Evolutionary conservation across 2,888 invertebrate genomes (phyloP), one percentile per base, ranked within the genome.

Genomic region (Nomada flava): DNA sequence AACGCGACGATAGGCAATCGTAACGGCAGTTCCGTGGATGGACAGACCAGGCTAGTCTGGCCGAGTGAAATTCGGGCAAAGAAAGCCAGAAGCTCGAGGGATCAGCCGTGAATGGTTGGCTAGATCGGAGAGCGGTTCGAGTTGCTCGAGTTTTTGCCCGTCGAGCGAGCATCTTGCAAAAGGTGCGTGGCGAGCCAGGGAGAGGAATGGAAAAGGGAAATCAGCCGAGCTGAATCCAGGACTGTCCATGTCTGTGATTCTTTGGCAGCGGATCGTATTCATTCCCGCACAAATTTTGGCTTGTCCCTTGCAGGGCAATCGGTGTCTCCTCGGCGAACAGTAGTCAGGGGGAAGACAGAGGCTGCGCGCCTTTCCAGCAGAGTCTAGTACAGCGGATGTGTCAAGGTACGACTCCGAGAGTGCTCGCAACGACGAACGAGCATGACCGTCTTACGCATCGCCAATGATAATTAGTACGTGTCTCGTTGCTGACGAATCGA

Each of bases 41-140:
- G 78, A 57, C 57, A 55, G 57, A 73, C 50, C 73, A 70, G 76
- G 84, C 82, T 62, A 64, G 80, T 80, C 75, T 64, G 50, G 18
- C 50, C 29, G 74, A 78, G 87, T 79, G 87, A 87, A 87, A 87
- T 83, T 79, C 62, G 79, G 84, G 82, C 83, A 84, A 87, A 84
- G 88, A 87, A 87, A 83, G 82, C 76, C 79, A 69, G 76, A 36
- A 59, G 52, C 57, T 44, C 26, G 23, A 69, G 59, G 79, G 63
- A 71, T 70, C 59, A 50, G 11, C 69, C 68, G 50, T 57, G 57
- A 76, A 86, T 78, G 76, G 73, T 53, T 69, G 63, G 71, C 68
- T 67, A 63, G 74, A 76, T 44, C 36, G 47, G 76, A 71, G 62
- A 82, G 70, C 65, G 74, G 64, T 63, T 59, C 69, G 57, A 60